These are phyloP conservation scores for Eciton burchellii DNA, from an alignment of 1,140 invertebrate species.

Conservation along the genomic window DNA sequence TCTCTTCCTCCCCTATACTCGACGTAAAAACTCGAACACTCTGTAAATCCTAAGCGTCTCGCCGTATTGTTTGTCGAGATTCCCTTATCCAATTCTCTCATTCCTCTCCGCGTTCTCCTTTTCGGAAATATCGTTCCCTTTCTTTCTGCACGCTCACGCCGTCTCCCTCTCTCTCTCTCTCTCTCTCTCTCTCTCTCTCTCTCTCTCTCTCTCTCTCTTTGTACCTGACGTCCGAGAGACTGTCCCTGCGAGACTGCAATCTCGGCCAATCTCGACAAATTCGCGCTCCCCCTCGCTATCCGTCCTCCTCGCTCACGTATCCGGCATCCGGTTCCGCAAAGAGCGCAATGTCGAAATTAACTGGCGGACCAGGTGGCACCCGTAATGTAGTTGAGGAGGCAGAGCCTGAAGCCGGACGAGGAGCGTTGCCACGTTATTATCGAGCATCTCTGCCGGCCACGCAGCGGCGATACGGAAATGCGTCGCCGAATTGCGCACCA, in stretches of 20 bases:
- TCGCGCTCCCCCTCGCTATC: background rate
- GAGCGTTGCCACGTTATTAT: slow-evolving; percentile 68
- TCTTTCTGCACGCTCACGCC: slow-evolving; percentile 19
- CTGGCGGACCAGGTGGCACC: slow-evolving; percentile 57
- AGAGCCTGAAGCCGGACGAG: slow-evolving; percentile 15
- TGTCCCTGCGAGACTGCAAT: slow-evolving; percentile 48
- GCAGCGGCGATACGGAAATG: slow-evolving; percentile 55
- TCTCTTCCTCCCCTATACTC: background rate
- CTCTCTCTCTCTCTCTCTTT: slow-evolving; percentile 1
- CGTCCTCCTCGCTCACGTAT: slow-evolving; percentile 20
- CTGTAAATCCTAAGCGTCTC: slow-evolving; percentile 39
- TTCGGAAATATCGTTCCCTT: slow-evolving; percentile 63
- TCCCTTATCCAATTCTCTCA: slow-evolving; percentile 55
- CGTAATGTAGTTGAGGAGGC: slow-evolving; percentile 57
- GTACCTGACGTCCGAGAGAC: background rate
- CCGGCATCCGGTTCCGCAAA: slow-evolving; percentile 5
- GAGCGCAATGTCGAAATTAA: slow-evolving; percentile 60
- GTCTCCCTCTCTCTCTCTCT: background rate
- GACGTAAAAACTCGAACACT: slow-evolving; percentile 38
- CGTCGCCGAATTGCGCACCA: slow-evolving; percentile 6
- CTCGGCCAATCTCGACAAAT: slow-evolving; percentile 52
- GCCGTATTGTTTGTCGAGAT: slow-evolving; percentile 57
- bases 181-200: background rate
- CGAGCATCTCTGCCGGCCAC: slow-evolving; percentile 54
- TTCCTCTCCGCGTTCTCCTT: slow-evolving; percentile 12